These are phyloP conservation scores for Ameiurus melas DNA, from an alignment of 2,113 vertebrate genomes.

Conservation along the genomic window DNA sequence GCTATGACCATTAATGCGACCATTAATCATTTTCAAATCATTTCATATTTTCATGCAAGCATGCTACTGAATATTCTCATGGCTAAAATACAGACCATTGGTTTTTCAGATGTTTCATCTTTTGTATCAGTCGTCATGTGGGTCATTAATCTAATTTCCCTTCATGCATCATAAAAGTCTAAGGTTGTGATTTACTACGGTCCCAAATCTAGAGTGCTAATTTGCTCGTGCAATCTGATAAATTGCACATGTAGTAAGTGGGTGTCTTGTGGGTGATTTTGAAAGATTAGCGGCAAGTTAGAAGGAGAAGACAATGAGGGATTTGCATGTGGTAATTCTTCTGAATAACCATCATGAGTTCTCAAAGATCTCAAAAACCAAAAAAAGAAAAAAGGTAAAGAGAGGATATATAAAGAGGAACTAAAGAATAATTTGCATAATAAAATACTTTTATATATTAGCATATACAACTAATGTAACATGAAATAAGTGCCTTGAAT, in stretches of 20 bases:
- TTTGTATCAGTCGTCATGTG: constrained; percentile 13
- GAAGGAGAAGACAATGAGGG: background rate
- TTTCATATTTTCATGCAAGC: background rate
- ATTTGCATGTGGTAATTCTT: background rate
- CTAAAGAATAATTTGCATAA: background rate
- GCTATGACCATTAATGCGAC: background rate
- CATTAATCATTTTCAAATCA: background rate
- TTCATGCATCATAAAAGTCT: background rate
- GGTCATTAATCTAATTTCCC: constrained; percentile 10
- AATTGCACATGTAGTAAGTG: background rate
- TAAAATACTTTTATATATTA: background rate
- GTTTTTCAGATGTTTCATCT: background rate
- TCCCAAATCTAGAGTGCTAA: background rate
- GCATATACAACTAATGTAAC: background rate
- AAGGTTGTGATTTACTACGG: background rate
- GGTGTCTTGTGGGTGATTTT: background rate
- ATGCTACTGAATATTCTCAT: background rate
- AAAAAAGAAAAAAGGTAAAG: background rate
- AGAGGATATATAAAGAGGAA: background rate
- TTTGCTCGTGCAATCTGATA: background rate
- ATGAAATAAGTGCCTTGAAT: background rate
- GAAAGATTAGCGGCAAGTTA: constrained; percentile 3
- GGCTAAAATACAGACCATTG: background rate
- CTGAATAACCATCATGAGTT: background rate
- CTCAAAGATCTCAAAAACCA: background rate